These are phyloP conservation scores for Acropora yongei DNA, from an alignment of 64 coral and sea anemone species.

Conservation along the genomic window DNA sequence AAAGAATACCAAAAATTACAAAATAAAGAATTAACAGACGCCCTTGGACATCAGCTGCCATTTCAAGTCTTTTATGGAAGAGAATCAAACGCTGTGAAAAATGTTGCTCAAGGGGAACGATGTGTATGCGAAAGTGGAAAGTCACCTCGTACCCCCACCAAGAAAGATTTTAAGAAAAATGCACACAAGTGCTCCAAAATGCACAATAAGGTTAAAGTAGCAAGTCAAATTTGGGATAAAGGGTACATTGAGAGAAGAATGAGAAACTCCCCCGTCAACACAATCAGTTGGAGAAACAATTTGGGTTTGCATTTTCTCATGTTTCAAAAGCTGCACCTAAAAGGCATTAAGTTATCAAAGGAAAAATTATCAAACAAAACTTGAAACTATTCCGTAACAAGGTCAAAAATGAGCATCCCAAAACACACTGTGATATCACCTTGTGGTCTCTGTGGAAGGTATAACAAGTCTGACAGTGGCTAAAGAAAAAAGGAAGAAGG, in stretches of 20 bases:
- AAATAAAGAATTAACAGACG: slow-evolving; percentile 72
- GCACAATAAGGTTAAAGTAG: background rate
- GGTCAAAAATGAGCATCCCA: background rate
- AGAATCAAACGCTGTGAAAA: slow-evolving; percentile 49
- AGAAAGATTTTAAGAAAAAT: slow-evolving; percentile 13
- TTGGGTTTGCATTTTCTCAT: slow-evolving; percentile 34
- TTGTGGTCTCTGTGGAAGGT: slow-evolving; percentile 63
- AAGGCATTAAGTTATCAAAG: slow-evolving; percentile 44
- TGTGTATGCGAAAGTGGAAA: background rate
- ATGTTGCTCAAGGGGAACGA: slow-evolving; percentile 27
- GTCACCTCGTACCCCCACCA: background rate
- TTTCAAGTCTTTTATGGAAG: slow-evolving; percentile 66
- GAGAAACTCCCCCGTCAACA: slow-evolving; percentile 36
- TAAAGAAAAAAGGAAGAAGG: slow-evolving; percentile 32
- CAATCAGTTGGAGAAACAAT: slow-evolving; percentile 62
- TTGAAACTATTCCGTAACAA: slow-evolving; percentile 30
- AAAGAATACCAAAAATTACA: slow-evolving; percentile 58
- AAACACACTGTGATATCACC: slow-evolving; percentile 1
- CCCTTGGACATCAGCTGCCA: slow-evolving; percentile 41
- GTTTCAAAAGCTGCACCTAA: slow-evolving; percentile 28
- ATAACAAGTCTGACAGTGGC: slow-evolving; percentile 57
- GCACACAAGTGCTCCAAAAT: background rate
- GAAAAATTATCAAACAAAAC: slow-evolving; percentile 39
- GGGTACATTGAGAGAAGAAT: slow-evolving; percentile 41
- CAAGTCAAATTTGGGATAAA: slow-evolving; percentile 22